These are phyloP conservation scores for Unio pictorum DNA, from an alignment of 2,888 invertebrate genomes.

Conservation along the genomic window DNA sequence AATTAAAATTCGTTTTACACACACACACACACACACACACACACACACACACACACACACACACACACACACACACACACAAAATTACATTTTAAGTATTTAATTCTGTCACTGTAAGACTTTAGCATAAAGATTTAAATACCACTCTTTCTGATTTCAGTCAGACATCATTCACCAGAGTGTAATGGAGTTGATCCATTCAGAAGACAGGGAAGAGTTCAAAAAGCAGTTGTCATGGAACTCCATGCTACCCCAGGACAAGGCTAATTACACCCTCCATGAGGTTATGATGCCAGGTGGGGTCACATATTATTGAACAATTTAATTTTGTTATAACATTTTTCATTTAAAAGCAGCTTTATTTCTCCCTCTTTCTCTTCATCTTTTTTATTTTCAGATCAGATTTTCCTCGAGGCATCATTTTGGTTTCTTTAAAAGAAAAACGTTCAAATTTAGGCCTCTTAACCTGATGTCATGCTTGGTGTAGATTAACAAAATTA, in stretches of 20 bases:
- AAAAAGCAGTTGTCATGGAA: conserved; percentile 84
- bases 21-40: too few species aligned
- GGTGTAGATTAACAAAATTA: too few species aligned
- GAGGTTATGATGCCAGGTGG: conserved; percentile 85
- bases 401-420: too few species aligned
- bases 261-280: conserved; percentile 79
- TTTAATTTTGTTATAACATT: neutral
- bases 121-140: neutral
- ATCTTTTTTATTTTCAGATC: too few species aligned
- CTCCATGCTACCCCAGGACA: conserved; percentile 66
- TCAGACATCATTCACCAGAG: conserved; percentile 99
- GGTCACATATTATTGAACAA: neutral
- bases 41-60: too few species aligned
- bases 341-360: neutral
- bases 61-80: too few species aligned
- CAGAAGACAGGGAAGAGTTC: conserved; percentile 97
- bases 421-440: too few species aligned
- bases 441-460: too few species aligned
- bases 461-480: too few species aligned
- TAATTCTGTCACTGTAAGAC: neutral
- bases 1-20: too few species aligned
- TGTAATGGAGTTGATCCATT: conserved; percentile 98
- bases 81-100: neutral
- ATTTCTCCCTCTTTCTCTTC: conserved; percentile 1
- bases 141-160: conserved; percentile 76